Base-by-base conservation (phyloP, 2,113 vertebrate genomes). In the Gymnorhina tibicen region DNA sequence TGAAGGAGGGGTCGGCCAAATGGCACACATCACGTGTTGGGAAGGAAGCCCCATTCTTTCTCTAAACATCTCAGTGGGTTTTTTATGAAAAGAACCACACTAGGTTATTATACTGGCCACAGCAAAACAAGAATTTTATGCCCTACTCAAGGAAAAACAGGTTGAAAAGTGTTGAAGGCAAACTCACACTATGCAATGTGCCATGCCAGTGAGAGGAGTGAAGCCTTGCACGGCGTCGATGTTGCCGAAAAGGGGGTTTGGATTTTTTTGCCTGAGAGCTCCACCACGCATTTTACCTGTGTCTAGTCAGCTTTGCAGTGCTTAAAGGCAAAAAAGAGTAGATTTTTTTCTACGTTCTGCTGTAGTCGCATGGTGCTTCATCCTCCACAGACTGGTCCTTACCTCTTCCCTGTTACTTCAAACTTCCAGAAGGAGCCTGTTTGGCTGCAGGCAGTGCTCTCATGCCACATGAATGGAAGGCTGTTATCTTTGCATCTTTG, bases 1-100 rank as follows among this genome's bases (percentile, higher is more conserved):
- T 87, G n/a, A 69, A 56, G 86, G 41, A 92, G 85, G 64, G 95
- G 96, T 97, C 85, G 16, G 95, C 91, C 97, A 97, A 97, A 85
- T 89, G 96, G 90, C 95, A 97, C 49, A 56, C 32, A 66, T 86
- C 93, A 96, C 3, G 7, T 91, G 81, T 82, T 79, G 74, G 77
- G 85, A 96, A 94, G 93, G 80, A 86, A 93, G 62, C 58, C n/a
- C 44, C 67, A 37, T 30, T 92, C 83, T 75, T 94, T 39, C 82
- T 91, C 78, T n/a, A 55, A 95, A 82, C 27, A 64, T 93, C 67
- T 77, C 74, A 28, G 42, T n/a, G 42, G 14, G 7, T 33, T 17
- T 87, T 68, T 82, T 72, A 52, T 66, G 53, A 66, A 85, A 86
- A 89, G 73, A 93, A 66, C 74, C 70, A 78, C 85, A 85, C 35